Evolutionary conservation across 1,140 invertebrate species (phyloP).

Genomic region (Pemphigus obesinymphae): DNA sequence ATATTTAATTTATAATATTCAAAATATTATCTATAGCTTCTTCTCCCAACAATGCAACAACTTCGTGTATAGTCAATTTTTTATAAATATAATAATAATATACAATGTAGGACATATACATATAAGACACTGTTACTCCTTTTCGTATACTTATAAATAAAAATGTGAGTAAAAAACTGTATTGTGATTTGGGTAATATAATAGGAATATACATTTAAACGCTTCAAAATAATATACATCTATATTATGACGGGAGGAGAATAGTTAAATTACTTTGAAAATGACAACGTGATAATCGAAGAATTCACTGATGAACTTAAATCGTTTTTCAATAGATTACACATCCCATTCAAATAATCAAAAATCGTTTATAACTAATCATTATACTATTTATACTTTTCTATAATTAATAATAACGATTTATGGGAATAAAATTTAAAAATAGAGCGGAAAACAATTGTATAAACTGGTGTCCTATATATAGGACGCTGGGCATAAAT

Average conservation of each 20-base stretch:
- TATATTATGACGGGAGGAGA: neutral
- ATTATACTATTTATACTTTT: too few species aligned
- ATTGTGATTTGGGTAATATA: neutral
- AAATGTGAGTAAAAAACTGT: neutral
- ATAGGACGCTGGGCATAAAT: neutral
- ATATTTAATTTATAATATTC: neutral
- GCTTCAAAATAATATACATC: neutral
- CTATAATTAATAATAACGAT: neutral
- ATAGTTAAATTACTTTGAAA: constrained; percentile 1
- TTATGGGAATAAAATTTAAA: neutral
- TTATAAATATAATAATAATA: neutral
- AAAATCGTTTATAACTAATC: neutral
- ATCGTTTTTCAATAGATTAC: neutral
- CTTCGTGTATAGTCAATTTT: neutral
- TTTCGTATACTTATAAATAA: neutral
- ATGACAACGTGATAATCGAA: neutral
- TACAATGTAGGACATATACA: neutral
- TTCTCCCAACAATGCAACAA: neutral
- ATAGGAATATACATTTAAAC: neutral
- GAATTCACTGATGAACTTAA: neutral
- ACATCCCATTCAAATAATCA: neutral
- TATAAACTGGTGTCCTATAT: neutral
- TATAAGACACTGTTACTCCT: too few species aligned
- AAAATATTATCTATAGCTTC: neutral
- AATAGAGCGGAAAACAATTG: neutral